Percentiles rank a stretch among this genome's conserved stretches.
Conservation (phyloP, 1,140 invertebrate genomes). For the Atta cephalotes region DNA sequence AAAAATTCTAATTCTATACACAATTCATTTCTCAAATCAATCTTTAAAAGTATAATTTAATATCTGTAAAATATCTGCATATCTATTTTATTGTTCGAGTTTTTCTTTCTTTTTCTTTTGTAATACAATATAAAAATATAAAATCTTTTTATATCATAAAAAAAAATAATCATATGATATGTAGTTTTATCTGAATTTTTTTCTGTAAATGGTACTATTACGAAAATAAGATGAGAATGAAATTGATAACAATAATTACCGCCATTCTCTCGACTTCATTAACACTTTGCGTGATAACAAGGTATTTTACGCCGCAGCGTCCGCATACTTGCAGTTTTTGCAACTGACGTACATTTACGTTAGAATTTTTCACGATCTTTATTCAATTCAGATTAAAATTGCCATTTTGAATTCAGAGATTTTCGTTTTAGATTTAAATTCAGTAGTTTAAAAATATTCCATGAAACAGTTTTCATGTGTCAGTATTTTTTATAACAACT, state of each 20-base stretch:
- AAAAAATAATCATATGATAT: too few relatives aligned
- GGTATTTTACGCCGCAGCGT: neutral
- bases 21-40: neutral
- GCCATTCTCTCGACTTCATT: constrained; percentile 28
- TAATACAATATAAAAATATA: neutral
- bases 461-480: neutral
- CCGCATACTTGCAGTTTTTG: constrained; percentile 6
- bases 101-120: neutral
- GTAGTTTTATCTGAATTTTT: constrained; percentile 18
- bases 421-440: constrained; percentile 2
- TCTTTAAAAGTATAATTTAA: neutral
- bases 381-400: neutral
- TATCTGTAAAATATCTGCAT: neutral
- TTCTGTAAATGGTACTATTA: neutral
- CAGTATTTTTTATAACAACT: neutral
- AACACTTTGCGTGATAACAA: constrained; percentile 14
- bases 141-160: constrained; percentile 1
- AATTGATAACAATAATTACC: constrained; percentile 47
- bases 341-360: neutral
- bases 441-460: neutral
- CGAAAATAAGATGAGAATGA: constrained; percentile 6
- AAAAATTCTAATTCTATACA: neutral
- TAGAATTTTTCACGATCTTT: neutral
- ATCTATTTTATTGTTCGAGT: neutral
- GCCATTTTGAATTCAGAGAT: neutral